These are phyloP conservation scores for Athalia circularis DNA, from an alignment of 2,888 invertebrate genomes.

Conservation along the genomic window DNA sequence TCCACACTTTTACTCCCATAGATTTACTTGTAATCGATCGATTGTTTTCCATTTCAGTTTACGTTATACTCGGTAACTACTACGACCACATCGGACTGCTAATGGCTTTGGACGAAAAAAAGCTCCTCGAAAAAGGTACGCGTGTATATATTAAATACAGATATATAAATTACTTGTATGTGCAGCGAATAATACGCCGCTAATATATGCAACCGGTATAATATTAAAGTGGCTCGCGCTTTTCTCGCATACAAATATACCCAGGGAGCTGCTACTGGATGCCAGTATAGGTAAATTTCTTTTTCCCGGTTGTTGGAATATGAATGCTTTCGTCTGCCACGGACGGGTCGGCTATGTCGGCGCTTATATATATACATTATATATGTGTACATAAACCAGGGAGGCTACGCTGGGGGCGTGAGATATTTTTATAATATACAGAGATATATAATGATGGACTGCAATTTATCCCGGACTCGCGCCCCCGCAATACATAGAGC, in stretches of 20 bases:
- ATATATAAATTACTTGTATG: not conserved
- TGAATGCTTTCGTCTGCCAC: constrained; percentile 31
- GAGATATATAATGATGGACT: not conserved
- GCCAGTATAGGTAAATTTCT: not conserved
- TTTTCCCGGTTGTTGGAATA: constrained; percentile 25
- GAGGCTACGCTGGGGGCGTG: too few species aligned
- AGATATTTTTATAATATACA: too few species aligned
- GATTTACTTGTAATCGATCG: constrained; percentile 49
- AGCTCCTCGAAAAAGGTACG: constrained; percentile 86
- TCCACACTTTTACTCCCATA: constrained; percentile 4
- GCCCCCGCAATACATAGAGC: too few species aligned
- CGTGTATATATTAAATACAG: not conserved
- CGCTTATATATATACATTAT: too few species aligned
- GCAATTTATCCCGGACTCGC: constrained; percentile 28
- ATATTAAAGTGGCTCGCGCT: not conserved
- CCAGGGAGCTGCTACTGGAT: not conserved
- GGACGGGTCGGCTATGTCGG: constrained; percentile 16
- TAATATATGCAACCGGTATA: not conserved
- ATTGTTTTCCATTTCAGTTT: constrained; percentile 81
- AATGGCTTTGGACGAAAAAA: constrained; percentile 88
- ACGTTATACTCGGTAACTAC: constrained; percentile 91
- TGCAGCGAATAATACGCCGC: not conserved
- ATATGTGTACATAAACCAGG: too few species aligned
- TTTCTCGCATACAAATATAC: constrained; percentile 5
- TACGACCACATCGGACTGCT: constrained; percentile 95